A percentile compares a stretch with the other conserved stretches of the same genome.
Evolutionary conservation across 2,888 invertebrate genomes (phyloP).

Genomic region (Cabera pusaria): DNA sequence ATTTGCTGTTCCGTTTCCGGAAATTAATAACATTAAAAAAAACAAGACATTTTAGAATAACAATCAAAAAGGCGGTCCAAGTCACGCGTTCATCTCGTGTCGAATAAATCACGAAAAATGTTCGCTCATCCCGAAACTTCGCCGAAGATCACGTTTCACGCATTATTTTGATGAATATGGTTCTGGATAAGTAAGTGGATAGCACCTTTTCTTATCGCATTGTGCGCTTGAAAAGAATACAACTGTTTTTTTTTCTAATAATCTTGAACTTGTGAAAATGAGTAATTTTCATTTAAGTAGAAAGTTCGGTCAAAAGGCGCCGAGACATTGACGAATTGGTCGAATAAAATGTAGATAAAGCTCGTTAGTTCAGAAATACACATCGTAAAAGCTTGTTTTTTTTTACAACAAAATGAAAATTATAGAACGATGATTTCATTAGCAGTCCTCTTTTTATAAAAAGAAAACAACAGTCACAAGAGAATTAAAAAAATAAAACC

Average conservation of each 20-base stretch:
- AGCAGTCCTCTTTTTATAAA: conserved; percentile 33
- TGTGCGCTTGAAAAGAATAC: too few species aligned
- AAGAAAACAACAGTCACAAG: conserved; percentile 41
- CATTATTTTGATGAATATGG: conserved; percentile 73
- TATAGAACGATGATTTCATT: conserved; percentile 34
- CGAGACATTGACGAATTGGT: conserved; percentile 14
- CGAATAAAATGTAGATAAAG: conserved; percentile 17
- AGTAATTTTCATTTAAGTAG: conserved; percentile 8
- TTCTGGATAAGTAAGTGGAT: too few species aligned
- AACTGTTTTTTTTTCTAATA: conserved; percentile 36
- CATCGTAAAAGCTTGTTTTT: conserved; percentile 8
- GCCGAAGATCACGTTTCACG: conserved; percentile 69
- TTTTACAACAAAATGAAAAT: conserved; percentile 1
- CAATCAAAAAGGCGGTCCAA: conserved; percentile 42
- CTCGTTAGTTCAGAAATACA: conserved; percentile 13
- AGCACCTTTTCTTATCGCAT: conserved; percentile 46
- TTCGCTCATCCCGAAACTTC: conserved; percentile 58
- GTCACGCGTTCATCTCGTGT: conserved; percentile 55
- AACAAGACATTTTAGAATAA: conserved; percentile 38
- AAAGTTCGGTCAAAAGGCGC: conserved; percentile 12
- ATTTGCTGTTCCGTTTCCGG: too few species aligned
- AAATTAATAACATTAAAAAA: conserved; percentile 46
- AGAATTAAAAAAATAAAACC: conserved; percentile 37
- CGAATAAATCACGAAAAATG: conserved; percentile 59
- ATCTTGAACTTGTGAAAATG: conserved; percentile 1